phyloP scores from a whole-genome alignment of 2,113 vertebrate genomes.

The Dicrurus megarhynchus region DNA sequence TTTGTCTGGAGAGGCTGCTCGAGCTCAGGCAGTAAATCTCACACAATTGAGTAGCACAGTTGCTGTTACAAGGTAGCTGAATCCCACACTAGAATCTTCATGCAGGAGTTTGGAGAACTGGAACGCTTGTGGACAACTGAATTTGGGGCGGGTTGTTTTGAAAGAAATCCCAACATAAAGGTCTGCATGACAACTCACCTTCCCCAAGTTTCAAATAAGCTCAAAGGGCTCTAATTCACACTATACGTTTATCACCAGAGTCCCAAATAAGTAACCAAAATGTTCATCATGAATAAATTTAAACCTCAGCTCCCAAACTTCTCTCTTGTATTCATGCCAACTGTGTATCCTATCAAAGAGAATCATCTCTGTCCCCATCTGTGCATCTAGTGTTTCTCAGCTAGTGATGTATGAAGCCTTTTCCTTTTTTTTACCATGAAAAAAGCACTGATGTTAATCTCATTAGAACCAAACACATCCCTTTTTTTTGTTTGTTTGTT shows the following conservation, averaged over 20 bases:
- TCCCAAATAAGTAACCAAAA: neutral
- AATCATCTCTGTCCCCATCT: neutral
- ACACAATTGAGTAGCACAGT: neutral
- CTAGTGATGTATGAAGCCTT: neutral
- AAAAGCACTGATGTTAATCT: neutral
- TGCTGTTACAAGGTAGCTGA: neutral
- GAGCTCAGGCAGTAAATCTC: neutral
- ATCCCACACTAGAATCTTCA: neutral
- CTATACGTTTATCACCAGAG: neutral
- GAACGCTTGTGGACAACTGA: neutral
- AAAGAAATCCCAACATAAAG: neutral
- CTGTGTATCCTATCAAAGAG: neutral
- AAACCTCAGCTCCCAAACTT: neutral
- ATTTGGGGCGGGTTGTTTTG: neutral
- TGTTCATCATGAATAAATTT: neutral
- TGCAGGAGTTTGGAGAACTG: neutral
- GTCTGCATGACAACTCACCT: neutral
- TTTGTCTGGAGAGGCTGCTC: neutral
- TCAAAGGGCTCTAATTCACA: neutral
- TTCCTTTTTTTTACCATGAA: neutral
- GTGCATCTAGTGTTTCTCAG: neutral
- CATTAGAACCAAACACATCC: neutral
- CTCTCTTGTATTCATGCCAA: neutral
- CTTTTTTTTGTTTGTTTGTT: neutral
- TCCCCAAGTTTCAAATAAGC: neutral